These are phyloP conservation scores for Cantharis flavilabris DNA, from an alignment of 2,888 invertebrate species.

Conservation along the genomic window DNA sequence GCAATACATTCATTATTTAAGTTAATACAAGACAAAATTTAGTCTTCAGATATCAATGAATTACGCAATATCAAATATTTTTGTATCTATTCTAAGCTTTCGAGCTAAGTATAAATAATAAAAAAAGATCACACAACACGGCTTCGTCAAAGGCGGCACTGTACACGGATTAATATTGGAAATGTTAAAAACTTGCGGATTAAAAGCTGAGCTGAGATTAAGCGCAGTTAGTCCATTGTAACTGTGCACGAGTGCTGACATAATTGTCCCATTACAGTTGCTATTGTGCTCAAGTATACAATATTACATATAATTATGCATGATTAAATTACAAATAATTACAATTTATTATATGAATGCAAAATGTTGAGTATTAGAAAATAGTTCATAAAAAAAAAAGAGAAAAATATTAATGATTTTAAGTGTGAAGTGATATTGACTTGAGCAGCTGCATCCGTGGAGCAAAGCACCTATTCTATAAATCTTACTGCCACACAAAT, in stretches of 20 bases:
- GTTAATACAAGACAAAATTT: slow-evolving; percentile 28
- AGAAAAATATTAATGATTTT: background rate
- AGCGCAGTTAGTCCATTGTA: slow-evolving; percentile 58
- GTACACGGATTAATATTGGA: slow-evolving; percentile 54
- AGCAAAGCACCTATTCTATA: slow-evolving; percentile 27
- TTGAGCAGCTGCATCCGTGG: slow-evolving; percentile 34
- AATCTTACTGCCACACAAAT: slow-evolving; percentile 28
- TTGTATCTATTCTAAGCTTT: slow-evolving; percentile 49
- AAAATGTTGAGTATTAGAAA: slow-evolving; percentile 15
- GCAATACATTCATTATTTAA: slow-evolving; percentile 5
- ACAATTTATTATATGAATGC: slow-evolving; percentile 22
- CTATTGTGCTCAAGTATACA: slow-evolving; percentile 33
- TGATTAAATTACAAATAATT: slow-evolving; percentile 8
- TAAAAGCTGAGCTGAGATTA: slow-evolving; percentile 59
- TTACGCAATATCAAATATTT: slow-evolving; percentile 20
- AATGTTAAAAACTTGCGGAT: slow-evolving; percentile 55
- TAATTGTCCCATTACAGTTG: slow-evolving; percentile 49
- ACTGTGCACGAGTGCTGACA: slow-evolving; percentile 57
- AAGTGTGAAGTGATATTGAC: slow-evolving; percentile 23
- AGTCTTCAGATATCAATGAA: slow-evolving; percentile 9
- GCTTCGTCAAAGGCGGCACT: slow-evolving; percentile 45
- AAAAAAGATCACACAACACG: slow-evolving; percentile 52
- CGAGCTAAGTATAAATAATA: slow-evolving; percentile 32
- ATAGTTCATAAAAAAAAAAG: background rate
- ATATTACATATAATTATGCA: slow-evolving; percentile 17